A percentile compares a stretch with the other conserved stretches of the same genome.
phyloP scores from a whole-genome alignment of 2,113 vertebrate species.

The Anhinga rufa region DNA sequence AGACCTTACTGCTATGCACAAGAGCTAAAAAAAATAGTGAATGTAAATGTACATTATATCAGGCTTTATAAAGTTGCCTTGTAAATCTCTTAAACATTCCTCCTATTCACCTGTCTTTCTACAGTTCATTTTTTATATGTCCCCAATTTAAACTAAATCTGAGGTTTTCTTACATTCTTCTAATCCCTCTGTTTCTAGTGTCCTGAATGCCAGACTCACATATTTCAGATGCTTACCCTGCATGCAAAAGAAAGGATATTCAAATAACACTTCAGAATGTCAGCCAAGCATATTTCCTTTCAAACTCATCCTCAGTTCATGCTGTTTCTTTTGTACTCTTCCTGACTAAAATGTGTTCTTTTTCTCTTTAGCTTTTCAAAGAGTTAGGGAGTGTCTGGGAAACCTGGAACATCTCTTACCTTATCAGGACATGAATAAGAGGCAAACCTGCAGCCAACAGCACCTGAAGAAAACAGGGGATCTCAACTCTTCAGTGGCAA shows the following conservation, averaged over 20 bases:
- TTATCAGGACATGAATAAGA: neutral
- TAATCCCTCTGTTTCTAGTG: neutral
- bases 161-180: neutral
- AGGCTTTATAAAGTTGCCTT: neutral
- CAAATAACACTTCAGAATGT: slow-evolving; percentile 19
- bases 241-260: neutral
- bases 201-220: neutral
- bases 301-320: neutral
- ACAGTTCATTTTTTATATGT: neutral
- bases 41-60: neutral
- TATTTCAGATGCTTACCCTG: neutral
- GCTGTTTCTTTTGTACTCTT: neutral
- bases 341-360: neutral
- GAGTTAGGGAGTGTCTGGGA: neutral
- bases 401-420: neutral
- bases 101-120: neutral
- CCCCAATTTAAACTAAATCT: neutral
- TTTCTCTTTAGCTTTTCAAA: neutral
- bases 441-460: neutral
- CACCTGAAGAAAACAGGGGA: neutral
- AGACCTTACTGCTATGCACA: neutral
- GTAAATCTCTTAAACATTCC: neutral
- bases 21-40: neutral
- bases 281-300: slow-evolving; percentile 28
- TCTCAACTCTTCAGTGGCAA: neutral